Evolutionary conservation across 2,797 vertebrate genomes (phyloP).

Genomic region (Tenualosa ilisha): DNA sequence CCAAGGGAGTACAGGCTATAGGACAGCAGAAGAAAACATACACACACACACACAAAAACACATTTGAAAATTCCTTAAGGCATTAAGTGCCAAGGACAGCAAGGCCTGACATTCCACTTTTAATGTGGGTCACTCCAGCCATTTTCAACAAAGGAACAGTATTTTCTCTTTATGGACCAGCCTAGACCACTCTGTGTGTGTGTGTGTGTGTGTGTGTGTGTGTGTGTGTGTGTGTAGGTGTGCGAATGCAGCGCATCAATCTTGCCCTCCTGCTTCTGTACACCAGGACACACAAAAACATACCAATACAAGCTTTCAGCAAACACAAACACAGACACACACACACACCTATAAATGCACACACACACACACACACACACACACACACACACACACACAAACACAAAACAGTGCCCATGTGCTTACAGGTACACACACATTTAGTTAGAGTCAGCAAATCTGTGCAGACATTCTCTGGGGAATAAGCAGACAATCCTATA

Average conservation of each 20-base stretch:
- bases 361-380: slow-evolving; percentile 5
- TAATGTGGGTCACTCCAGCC: slow-evolving; percentile 35
- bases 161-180: slow-evolving; percentile 40
- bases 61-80: slow-evolving; percentile 18
- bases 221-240: slow-evolving; percentile 12
- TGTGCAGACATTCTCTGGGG: slow-evolving; percentile 9
- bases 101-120: slow-evolving; percentile 15
- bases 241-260: background rate
- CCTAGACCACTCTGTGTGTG: slow-evolving; percentile 33
- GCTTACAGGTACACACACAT: background rate
- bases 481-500: background rate
- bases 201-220: slow-evolving; percentile 25
- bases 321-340: background rate
- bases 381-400: slow-evolving; percentile 1
- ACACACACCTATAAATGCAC: background rate
- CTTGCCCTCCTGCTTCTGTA: background rate
- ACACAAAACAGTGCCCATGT: background rate
- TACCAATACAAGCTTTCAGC: background rate
- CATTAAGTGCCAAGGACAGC: slow-evolving; percentile 5
- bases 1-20: too few relatives aligned
- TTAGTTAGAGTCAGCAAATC: slow-evolving; percentile 16
- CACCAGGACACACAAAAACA: background rate
- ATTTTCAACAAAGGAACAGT: slow-evolving; percentile 46
- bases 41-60: background rate
- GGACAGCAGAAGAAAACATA: background rate